Evolutionary conservation across 2,888 invertebrate species (phyloP).

Genomic region (Lutraria lutraria): DNA sequence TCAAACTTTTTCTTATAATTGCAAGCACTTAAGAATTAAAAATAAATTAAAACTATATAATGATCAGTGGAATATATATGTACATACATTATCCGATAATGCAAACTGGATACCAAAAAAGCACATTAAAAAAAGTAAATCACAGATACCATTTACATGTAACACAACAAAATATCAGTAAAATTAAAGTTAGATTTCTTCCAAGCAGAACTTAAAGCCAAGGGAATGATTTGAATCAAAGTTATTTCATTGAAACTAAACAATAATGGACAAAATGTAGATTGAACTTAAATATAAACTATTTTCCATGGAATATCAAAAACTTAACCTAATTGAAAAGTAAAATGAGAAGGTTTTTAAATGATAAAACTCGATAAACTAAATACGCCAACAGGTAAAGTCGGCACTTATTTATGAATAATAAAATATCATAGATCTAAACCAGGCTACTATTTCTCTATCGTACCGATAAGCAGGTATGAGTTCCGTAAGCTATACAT

Average conservation of each 20-base stretch:
- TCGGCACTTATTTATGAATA: background rate
- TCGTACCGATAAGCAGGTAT: background rate
- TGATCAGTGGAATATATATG: background rate
- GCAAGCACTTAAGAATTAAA: constrained; percentile 1
- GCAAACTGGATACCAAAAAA: background rate
- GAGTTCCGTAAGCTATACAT: background rate
- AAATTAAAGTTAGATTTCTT: background rate
- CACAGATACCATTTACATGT: background rate
- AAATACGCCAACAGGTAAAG: background rate
- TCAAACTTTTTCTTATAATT: background rate
- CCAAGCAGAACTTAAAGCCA: background rate
- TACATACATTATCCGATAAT: background rate
- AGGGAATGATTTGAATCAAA: background rate
- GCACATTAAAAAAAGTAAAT: constrained; percentile 8
- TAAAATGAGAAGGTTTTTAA: background rate
- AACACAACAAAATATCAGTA: background rate
- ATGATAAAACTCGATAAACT: background rate
- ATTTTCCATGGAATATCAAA: background rate
- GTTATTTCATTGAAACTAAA: background rate
- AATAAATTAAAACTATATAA: background rate
- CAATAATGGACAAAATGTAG: background rate
- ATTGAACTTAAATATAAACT: background rate
- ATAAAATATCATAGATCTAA: background rate
- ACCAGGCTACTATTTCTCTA: background rate
- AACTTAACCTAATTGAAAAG: background rate